Evolutionary conservation across 2,888 invertebrate species (phyloP), one percentile per base, ranked within the genome.

Genomic region (Aporophyla nigra): DNA sequence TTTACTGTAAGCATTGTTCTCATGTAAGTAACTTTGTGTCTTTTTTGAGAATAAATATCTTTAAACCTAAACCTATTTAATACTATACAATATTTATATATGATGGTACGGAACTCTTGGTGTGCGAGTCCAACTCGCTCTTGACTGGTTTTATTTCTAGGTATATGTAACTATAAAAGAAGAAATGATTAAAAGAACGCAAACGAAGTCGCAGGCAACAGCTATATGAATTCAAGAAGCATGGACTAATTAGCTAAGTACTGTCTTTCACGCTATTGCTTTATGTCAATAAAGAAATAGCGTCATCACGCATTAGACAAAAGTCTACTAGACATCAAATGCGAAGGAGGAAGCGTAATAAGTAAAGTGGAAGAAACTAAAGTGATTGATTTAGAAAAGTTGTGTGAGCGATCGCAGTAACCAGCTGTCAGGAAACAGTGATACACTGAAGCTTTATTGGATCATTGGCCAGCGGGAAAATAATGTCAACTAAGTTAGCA

Each of bases 321-420:
- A 53, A 40, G 49, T 72, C 53, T 40, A 53, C 58, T 54, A 83
- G 27, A 68, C 61, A 65, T 59, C 54, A 66, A 70, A 49, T 24
- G 27, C 53, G 33, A 63, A 84, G 27, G 59, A 53, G 66, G 49
- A 72, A 86, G 83, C 58, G 70, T 69, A 74, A 74, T 78, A 78
- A 76, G 75, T 71, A 58, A 74, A 84, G 33, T 67, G 24, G 61
- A 68, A 75, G 59, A 66, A 80, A 81, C 62, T 72, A 74, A 81
- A 68, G 80, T 80, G 82, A 86, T 82, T 80, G 82, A 83, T 87
- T 87, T 80, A 68, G 69, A 74, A 61, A 86, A 87, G 82, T 87
- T 86, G n/a, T 80, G 73, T 74, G 82, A 82, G 78, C 67, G 71
- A 80, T 85, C 75, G 67, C 40, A 70, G 67, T 68, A 68, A 78